Percentiles rank a stretch among this genome's conserved stretches.
These are phyloP conservation scores for Andricus curvator DNA, from an alignment of 2,888 invertebrate genomes.

Conservation along the genomic window DNA sequence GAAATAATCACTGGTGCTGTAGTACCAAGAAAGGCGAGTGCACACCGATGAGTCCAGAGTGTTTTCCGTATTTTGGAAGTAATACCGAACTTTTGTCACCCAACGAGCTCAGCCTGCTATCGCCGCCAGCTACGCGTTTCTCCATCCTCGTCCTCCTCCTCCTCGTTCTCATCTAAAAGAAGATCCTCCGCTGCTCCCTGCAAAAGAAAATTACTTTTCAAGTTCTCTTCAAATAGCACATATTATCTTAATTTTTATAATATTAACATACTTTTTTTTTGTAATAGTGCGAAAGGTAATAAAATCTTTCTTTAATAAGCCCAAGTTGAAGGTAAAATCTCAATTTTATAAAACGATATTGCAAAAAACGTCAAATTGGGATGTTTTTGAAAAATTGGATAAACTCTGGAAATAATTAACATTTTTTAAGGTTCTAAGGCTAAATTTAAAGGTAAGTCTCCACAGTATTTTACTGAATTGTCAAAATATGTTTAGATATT, in stretches of 20 bases:
- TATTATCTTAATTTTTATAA: neutral
- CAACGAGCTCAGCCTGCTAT: constrained; percentile 80
- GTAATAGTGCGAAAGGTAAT: no score
- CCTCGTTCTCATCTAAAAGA: constrained; percentile 89
- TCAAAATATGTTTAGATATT: no score
- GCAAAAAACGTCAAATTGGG: no score
- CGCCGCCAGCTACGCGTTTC: constrained; percentile 95
- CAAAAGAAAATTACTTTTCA: neutral
- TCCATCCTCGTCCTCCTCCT: constrained; percentile 91
- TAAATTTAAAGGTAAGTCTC: no score
- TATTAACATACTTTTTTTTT: no score
- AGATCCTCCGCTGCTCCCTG: constrained; percentile 80
- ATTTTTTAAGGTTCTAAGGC: no score
- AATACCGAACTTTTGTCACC: constrained; percentile 65
- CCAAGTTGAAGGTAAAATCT: no score
- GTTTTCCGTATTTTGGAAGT: constrained; percentile 62
- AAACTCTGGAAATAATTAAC: no score
- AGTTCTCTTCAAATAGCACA: neutral
- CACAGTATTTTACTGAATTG: no score
- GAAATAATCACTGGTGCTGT: constrained; percentile 64
- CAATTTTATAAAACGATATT: no score
- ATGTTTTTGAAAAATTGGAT: no score
- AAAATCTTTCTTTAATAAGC: no score
- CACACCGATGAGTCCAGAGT: constrained; percentile 59
- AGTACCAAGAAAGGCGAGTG: constrained; percentile 61